Percentiles rank a stretch among this genome's conserved stretches.
Evolutionary conservation across 1,140 invertebrate species (phyloP).

Genomic region (Papilio glaucus): DNA sequence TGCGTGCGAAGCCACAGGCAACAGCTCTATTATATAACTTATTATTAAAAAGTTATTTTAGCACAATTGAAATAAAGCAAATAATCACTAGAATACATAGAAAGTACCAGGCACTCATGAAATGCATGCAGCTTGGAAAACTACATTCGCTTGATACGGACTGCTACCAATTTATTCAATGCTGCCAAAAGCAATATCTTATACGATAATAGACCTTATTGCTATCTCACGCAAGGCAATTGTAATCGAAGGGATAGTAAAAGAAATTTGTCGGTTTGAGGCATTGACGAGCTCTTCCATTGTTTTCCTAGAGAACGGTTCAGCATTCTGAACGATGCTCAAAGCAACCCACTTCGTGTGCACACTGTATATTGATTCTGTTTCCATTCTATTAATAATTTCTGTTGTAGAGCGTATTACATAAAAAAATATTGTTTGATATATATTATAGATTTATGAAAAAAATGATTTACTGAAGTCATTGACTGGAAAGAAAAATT

Average conservation of each 20-base stretch:
- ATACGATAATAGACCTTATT: not conserved
- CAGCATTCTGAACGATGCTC: conserved; percentile 34
- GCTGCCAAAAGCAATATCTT: not conserved
- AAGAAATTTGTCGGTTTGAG: not conserved
- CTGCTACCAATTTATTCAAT: conserved; percentile 9
- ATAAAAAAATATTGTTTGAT: too few relatives aligned
- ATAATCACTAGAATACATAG: conserved; percentile 21
- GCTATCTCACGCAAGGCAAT: not conserved
- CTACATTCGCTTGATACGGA: conserved; percentile 48
- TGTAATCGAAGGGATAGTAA: not conserved
- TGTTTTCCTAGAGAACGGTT: conserved; percentile 36
- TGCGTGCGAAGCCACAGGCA: too few relatives aligned
- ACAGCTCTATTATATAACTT: too few relatives aligned
- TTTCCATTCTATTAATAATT: too few relatives aligned
- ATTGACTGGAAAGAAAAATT: too few relatives aligned
- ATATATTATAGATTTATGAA: not conserved
- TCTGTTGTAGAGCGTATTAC: too few relatives aligned
- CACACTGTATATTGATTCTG: conserved; percentile 1
- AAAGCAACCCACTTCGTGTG: conserved; percentile 31
- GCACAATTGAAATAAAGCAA: not conserved
- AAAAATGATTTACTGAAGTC: too few relatives aligned
- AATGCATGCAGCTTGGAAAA: conserved; percentile 34
- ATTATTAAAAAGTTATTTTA: not conserved
- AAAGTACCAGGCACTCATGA: conserved; percentile 54
- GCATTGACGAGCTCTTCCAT: conserved; percentile 30